Evolutionary conservation across 2,797 vertebrate genomes (phyloP).

Genomic region (Rhadinocentrus ornatus): DNA sequence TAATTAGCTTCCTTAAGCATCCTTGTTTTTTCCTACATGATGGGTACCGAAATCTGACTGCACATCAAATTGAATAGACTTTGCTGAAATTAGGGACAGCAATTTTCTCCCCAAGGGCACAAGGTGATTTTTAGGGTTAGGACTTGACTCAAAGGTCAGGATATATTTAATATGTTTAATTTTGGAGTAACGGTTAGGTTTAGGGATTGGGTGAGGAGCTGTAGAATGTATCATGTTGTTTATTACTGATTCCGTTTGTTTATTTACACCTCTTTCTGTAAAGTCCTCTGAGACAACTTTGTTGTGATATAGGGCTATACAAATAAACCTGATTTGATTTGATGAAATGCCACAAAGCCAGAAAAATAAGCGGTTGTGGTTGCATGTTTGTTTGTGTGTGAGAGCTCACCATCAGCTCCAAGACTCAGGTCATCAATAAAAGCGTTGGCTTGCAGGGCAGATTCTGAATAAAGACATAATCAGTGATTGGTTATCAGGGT

Average conservation of each 20-base stretch:
- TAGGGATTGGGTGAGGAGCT: background rate
- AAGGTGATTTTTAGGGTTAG: background rate
- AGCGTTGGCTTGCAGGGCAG: slow-evolving; percentile 75
- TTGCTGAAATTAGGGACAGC: background rate
- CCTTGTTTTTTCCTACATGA: too few relatives aligned
- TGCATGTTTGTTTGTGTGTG: slow-evolving; percentile 2
- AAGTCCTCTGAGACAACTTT: too few relatives aligned
- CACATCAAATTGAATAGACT: too few relatives aligned
- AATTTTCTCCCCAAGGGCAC: background rate
- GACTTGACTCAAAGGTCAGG: background rate
- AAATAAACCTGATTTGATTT: too few relatives aligned
- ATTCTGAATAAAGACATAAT: slow-evolving; percentile 70
- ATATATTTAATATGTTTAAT: background rate
- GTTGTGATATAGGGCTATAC: too few relatives aligned
- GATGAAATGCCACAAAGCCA: too few relatives aligned
- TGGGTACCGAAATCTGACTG: too few relatives aligned
- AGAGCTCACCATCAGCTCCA: slow-evolving; percentile 88
- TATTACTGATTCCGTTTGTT: too few relatives aligned
- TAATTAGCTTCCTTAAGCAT: too few relatives aligned
- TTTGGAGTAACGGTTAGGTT: background rate
- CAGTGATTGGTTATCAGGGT: background rate
- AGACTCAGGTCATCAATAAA: slow-evolving; percentile 88
- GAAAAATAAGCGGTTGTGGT: background rate
- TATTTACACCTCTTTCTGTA: too few relatives aligned
- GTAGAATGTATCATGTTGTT: background rate